Percentiles rank a stretch among this genome's conserved stretches.
These are phyloP conservation scores for Drosophila asahinai DNA, from an alignment of 1,140 invertebrate genomes.

Conservation along the genomic window DNA sequence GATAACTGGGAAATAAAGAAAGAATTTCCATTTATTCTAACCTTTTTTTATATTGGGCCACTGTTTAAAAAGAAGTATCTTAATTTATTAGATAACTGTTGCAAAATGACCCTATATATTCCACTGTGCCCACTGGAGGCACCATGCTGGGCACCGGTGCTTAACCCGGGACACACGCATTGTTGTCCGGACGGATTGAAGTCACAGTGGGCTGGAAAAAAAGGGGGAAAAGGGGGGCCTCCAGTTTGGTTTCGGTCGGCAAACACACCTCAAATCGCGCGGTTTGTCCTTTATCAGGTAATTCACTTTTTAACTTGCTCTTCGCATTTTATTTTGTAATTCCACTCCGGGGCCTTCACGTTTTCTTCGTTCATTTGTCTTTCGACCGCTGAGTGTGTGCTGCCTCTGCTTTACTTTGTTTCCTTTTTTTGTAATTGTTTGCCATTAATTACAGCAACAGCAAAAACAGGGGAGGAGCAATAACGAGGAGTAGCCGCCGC, in stretches of 20 bases:
- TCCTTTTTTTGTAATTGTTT: conserved; percentile 75
- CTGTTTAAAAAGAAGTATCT: no score
- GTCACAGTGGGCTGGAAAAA: background rate
- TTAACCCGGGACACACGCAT: conserved; percentile 51
- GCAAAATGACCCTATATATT: no score
- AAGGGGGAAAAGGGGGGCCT: background rate
- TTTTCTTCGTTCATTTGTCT: conserved; percentile 32
- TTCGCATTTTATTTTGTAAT: conserved; percentile 80
- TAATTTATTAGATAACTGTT: background rate
- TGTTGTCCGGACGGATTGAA: conserved; percentile 29
- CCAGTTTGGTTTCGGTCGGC: conserved; percentile 2
- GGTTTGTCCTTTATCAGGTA: conserved; percentile 82
- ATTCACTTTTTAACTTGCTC: conserved; percentile 82
- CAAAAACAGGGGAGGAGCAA: conserved; percentile 25
- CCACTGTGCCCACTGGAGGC: conserved; percentile 19
- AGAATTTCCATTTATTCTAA: no score
- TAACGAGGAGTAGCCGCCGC: conserved; percentile 33
- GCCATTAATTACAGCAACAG: conserved; percentile 80
- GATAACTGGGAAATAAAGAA: no score
- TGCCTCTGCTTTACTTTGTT: conserved; percentile 25
- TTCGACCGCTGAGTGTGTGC: conserved; percentile 16
- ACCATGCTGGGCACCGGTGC: conserved; percentile 36
- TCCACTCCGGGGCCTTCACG: conserved; percentile 43
- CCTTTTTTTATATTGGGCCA: no score
- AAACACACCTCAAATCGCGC: conserved; percentile 82